Evolutionary conservation across 2,888 invertebrate genomes (phyloP).

Genomic region (Mallateleia sp.): DNA sequence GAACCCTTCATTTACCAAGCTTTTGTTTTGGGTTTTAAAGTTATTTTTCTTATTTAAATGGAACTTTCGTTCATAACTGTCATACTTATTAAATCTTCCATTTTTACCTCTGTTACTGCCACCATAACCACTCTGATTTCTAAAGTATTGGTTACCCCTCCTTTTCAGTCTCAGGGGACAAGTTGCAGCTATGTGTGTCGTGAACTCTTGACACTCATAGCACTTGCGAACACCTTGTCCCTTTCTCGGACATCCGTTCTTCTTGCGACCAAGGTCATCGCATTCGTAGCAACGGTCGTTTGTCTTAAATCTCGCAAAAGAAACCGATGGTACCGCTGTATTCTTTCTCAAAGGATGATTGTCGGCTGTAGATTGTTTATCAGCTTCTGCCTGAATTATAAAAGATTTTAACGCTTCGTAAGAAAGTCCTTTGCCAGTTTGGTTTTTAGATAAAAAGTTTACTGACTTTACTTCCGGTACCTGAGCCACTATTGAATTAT

Average conservation of each 20-base stretch:
- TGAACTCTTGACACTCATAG: slow-evolving; percentile 17
- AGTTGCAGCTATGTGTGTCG: too few relatives aligned
- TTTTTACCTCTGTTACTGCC: too few relatives aligned
- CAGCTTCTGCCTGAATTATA: slow-evolving; percentile 67
- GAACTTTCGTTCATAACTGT: too few relatives aligned
- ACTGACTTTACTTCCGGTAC: slow-evolving; percentile 11
- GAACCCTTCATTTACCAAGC: too few relatives aligned
- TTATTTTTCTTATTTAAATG: too few relatives aligned
- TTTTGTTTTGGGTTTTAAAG: too few relatives aligned
- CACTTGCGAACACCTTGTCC: slow-evolving; percentile 20
- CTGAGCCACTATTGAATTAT: slow-evolving; percentile 2
- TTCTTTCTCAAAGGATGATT: neutral
- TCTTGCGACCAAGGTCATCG: neutral
- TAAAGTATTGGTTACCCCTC: too few relatives aligned
- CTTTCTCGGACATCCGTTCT: slow-evolving; percentile 14
- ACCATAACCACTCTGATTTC: too few relatives aligned
- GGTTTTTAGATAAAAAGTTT: slow-evolving; percentile 34
- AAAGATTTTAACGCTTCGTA: slow-evolving; percentile 67
- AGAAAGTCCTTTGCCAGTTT: slow-evolving; percentile 66
- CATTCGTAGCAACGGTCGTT: neutral
- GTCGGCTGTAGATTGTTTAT: slow-evolving; percentile 30
- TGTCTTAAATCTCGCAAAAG: neutral
- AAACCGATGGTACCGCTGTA: neutral
- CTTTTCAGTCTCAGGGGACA: too few relatives aligned
- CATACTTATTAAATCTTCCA: too few relatives aligned